These are phyloP conservation scores for Ceratitis capitata DNA, from an alignment of 1,140 invertebrate species.

Conservation along the genomic window DNA sequence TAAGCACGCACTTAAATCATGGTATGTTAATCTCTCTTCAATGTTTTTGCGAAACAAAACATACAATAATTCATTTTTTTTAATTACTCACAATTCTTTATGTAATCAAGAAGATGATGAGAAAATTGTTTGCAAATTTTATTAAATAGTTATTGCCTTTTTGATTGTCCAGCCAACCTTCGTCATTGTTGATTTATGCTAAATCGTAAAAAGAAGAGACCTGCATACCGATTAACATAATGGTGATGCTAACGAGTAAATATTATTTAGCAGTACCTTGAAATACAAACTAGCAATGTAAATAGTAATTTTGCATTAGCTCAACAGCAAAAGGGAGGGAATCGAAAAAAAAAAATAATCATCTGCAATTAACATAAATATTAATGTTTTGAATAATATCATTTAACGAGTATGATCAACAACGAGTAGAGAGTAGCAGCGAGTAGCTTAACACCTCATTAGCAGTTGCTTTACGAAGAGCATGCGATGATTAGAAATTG, in stretches of 20 bases:
- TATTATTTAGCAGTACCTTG: neutral
- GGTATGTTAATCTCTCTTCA: too few species aligned
- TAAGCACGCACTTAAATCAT: too few species aligned
- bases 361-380: neutral
- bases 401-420: neutral
- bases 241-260: neutral
- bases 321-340: too few species aligned
- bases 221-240: neutral
- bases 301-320: neutral
- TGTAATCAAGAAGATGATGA: neutral
- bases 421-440: neutral
- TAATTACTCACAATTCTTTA: neutral
- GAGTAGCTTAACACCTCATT: neutral
- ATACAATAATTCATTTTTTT: neutral
- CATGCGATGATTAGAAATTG: neutral
- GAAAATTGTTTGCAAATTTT: neutral
- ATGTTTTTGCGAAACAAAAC: too few species aligned
- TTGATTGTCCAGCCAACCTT: neutral
- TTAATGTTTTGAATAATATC: neutral
- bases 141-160: neutral
- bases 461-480: neutral
- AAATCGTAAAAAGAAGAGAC: neutral
- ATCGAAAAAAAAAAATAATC: too few species aligned
- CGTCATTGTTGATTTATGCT: neutral
- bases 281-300: neutral